Percentiles rank a stretch among this genome's conserved stretches.
Conservation (phyloP, 64 coral and sea anemone genomes). For the Porites australiensis region DNA sequence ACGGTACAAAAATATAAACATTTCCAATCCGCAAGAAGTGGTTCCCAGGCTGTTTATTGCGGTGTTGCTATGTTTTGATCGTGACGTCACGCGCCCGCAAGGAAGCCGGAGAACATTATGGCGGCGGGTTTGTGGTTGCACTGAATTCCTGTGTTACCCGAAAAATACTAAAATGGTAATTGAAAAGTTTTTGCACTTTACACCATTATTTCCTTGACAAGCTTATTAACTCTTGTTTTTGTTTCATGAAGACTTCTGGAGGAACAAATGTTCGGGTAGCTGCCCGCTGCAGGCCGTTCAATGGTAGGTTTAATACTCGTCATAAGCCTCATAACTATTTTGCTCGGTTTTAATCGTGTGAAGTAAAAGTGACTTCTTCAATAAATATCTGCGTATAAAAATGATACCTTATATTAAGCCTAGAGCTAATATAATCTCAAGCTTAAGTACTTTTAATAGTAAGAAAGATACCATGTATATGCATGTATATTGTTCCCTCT, state of each 20-base stretch:
- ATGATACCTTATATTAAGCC: no score
- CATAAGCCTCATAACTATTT: no score
- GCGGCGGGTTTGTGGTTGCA: constrained; percentile 27
- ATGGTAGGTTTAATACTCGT: constrained; percentile 48
- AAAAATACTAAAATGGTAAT: constrained; percentile 92
- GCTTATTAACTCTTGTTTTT: constrained; percentile 46
- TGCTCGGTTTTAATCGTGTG: no score
- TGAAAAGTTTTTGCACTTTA: neutral
- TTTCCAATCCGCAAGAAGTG: no score
- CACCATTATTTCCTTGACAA: neutral
- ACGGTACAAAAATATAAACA: no score
- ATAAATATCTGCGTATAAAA: no score
- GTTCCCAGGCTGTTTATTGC: constrained; percentile 27
- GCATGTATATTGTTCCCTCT: no score
- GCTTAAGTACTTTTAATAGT: no score
- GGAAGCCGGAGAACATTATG: constrained; percentile 44
- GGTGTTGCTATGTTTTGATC: constrained; percentile 95
- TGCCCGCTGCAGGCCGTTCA: constrained; percentile 89
- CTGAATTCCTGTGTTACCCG: constrained; percentile 85
- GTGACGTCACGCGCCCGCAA: constrained; percentile 76
- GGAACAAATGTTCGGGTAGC: constrained; percentile 68
- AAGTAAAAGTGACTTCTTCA: no score
- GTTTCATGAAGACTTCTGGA: constrained; percentile 74
- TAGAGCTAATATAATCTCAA: no score
- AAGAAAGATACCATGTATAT: no score